Evolutionary conservation across 2,113 vertebrate genomes (phyloP).

Genomic region (Speoplatyrhinus poulsoni): DNA sequence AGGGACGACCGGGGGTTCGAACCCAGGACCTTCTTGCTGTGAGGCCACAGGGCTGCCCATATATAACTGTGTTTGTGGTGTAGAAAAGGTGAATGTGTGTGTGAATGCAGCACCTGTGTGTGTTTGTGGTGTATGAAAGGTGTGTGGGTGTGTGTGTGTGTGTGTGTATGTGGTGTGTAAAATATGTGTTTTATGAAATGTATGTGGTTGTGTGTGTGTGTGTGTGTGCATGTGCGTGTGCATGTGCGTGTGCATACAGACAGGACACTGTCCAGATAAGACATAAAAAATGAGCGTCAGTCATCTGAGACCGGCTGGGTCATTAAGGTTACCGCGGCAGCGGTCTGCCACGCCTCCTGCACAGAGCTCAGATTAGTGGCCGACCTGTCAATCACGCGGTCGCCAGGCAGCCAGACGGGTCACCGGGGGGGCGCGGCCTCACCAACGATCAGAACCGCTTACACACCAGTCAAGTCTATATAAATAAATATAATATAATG

Average conservation of each 20-base stretch:
- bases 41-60: too few relatives aligned
- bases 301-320: conserved; percentile 59
- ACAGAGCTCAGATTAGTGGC: conserved; percentile 17
- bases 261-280: conserved; percentile 58
- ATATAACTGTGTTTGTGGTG: too few relatives aligned
- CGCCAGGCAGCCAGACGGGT: conserved; percentile 53
- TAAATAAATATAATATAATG: too few relatives aligned
- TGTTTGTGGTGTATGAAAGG: too few relatives aligned
- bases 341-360: conserved; percentile 36
- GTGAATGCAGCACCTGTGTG: too few relatives aligned
- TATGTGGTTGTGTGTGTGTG: conserved; percentile 13
- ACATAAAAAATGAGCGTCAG: conserved; percentile 60
- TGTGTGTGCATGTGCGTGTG: conserved; percentile 5
- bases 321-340: conserved; percentile 45
- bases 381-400: conserved; percentile 51
- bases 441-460: background rate
- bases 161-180: background rate
- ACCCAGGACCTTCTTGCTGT: too few relatives aligned
- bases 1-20: too few relatives aligned
- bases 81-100: too few relatives aligned
- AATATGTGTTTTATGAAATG: background rate
- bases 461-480: background rate
- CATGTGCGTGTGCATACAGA: conserved; percentile 4
- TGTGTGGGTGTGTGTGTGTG: background rate
- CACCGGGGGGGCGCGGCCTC: background rate